A percentile compares a stretch with the other conserved stretches of the same genome.
Evolutionary conservation across 2,797 vertebrate species (phyloP).

Genomic region (Moxostoma hubbsi): DNA sequence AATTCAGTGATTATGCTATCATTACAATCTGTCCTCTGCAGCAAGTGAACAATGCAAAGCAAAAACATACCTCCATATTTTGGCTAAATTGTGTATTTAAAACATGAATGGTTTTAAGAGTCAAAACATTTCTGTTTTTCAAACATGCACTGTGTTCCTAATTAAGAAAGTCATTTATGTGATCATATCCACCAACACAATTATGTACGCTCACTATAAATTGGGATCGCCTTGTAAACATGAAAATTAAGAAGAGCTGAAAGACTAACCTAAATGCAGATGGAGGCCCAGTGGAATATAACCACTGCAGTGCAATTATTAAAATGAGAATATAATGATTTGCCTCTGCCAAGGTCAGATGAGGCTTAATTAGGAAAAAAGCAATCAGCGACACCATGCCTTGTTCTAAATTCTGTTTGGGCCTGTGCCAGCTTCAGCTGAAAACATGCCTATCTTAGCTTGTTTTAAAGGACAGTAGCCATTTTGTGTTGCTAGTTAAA

Average conservation of each 20-base stretch:
- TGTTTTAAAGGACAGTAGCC: constrained; percentile 78
- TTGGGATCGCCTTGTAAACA: constrained; percentile 34
- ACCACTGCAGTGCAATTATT: constrained; percentile 83
- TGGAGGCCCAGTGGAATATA: constrained; percentile 80
- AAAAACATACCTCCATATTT: constrained; percentile 16
- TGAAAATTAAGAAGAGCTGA: constrained; percentile 44
- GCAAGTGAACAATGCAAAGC: neutral
- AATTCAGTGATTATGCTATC: constrained; percentile 46
- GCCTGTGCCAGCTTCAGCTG: constrained; percentile 80
- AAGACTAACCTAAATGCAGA: constrained; percentile 77
- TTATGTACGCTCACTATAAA: constrained; percentile 25
- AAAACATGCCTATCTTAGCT: constrained; percentile 78
- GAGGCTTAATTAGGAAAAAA: constrained; percentile 86
- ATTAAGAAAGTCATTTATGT: constrained; percentile 35
- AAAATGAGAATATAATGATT: constrained; percentile 85
- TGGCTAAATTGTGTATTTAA: neutral
- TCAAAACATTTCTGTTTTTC: constrained; percentile 6
- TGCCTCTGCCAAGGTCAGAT: constrained; percentile 86
- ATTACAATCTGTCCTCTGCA: constrained; percentile 4
- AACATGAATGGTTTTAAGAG: constrained; percentile 20
- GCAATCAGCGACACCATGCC: constrained; percentile 77
- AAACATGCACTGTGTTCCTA: constrained; percentile 22
- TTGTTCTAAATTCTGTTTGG: constrained; percentile 76
- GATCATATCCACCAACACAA: constrained; percentile 29
- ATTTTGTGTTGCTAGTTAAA: constrained; percentile 33